These are phyloP conservation scores for Peromyscus nudipes DNA, from an alignment of 2,797 vertebrate species.

Conservation along the genomic window DNA sequence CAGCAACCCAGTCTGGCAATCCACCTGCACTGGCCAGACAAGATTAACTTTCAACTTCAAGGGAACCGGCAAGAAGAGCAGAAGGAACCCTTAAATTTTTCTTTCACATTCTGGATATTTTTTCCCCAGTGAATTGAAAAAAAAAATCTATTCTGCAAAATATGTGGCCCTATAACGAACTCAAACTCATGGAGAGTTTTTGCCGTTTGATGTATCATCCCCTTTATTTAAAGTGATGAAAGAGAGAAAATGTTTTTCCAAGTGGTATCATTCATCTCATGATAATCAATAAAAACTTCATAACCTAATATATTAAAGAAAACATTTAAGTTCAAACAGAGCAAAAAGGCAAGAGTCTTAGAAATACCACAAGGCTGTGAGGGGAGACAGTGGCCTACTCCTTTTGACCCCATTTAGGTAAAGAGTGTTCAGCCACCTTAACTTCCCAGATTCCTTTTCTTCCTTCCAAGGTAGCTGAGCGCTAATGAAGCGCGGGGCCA, in stretches of 20 bases:
- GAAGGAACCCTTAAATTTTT: constrained; percentile 80
- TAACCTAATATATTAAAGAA: constrained; percentile 78
- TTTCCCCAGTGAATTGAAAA: constrained; percentile 69
- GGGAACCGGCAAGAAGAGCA: constrained; percentile 77
- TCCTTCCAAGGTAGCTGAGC: constrained; percentile 45
- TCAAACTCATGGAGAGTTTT: constrained; percentile 77
- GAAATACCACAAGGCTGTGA: background rate
- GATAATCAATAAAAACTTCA: constrained; percentile 80
- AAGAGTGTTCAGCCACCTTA: background rate
- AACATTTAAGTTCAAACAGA: constrained; percentile 66
- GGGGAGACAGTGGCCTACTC: background rate
- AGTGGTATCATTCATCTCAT: constrained; percentile 78
- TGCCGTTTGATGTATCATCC: constrained; percentile 62
- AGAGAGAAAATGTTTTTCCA: constrained; percentile 80
- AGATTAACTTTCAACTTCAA: constrained; percentile 77
- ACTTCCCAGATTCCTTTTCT: constrained; percentile 45
- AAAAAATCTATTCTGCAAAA: constrained; percentile 83
- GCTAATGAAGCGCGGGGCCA: constrained; percentile 46
- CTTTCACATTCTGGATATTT: constrained; percentile 70
- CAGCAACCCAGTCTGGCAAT: constrained; percentile 80
- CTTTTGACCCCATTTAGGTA: background rate
- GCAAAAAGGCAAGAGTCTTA: constrained; percentile 3
- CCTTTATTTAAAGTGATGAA: constrained; percentile 82
- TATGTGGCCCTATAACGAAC: constrained; percentile 73
- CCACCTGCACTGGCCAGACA: constrained; percentile 71